phyloP scores from a whole-genome alignment of 1,140 invertebrate genomes.

The Hycleus cichorii region DNA sequence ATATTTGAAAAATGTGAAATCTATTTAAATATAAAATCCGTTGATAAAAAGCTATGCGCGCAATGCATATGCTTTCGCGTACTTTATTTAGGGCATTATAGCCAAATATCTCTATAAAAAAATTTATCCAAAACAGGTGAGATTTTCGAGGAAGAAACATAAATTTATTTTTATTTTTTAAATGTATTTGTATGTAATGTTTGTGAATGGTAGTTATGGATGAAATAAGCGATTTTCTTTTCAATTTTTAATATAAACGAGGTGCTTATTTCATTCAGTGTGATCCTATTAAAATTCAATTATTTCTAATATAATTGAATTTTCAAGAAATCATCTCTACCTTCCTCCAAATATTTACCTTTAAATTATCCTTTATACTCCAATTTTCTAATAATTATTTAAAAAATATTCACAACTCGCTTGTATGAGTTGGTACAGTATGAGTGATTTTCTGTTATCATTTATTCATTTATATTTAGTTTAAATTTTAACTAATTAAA shows the following conservation, averaged over 20 bases:
- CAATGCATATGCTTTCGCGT: conserved; percentile 39
- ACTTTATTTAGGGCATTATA: neutral
- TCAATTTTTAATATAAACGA: too few species aligned
- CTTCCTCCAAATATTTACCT: too few species aligned
- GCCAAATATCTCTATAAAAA: conserved; percentile 28
- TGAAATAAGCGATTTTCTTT: too few species aligned
- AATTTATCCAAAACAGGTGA: conserved; percentile 39
- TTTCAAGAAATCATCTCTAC: too few species aligned
- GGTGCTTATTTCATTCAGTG: too few species aligned
- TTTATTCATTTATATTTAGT: neutral
- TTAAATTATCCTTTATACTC: neutral
- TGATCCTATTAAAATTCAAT: too few species aligned
- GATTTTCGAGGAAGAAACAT: conserved; percentile 22
- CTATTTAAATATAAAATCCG: conserved; percentile 14
- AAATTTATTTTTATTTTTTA: conserved; percentile 6
- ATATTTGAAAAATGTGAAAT: conserved; percentile 21
- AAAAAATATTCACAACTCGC: conserved; percentile 1
- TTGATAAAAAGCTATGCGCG: conserved; percentile 34
- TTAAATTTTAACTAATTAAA: too few species aligned
- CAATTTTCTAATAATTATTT: conserved; percentile 1
- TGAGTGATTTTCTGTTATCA: conserved; percentile 8
- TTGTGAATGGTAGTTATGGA: neutral
- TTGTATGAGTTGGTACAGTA: neutral
- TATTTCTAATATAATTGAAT: too few species aligned
- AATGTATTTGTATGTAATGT: conserved; percentile 10